Base-by-base conservation (phyloP, 1,140 invertebrate genomes). In the Diabrotica undecimpunctata region DNA sequence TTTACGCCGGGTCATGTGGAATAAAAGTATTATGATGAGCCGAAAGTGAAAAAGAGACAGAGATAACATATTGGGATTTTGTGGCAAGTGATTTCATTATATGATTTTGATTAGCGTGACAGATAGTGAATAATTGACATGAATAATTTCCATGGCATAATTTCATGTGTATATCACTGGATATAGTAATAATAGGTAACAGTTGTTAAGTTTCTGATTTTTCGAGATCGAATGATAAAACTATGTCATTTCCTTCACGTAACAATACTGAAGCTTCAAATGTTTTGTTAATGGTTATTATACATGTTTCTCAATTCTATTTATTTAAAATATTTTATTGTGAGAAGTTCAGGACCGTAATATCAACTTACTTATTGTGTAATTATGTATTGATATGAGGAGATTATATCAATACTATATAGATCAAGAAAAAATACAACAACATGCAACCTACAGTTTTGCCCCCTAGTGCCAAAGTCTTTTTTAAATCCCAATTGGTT, bases 141-240 rank as follows among this genome's bases (percentile, higher is more conserved):
- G 25, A 25, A 71, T 58, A 39, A 51, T 57, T 14, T 64, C 61
- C 67, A 50, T 71, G 67, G 70, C 67, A 67, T 25, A 69, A 64
- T 64, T 67, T 68, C 61, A 65, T 69, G 70, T 67, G 54, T 50
- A 62, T 65, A 54, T 55, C 61, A 61, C 54, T 62, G 64, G 59
- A 66, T 65, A 67, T 66, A 54, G 60, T 63, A 71, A 66, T 71
- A 66, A 69, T 60, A 61, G 41, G 60, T 65, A 66, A 66, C 59
- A 66, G 64, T 66, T 66, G 70, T 70, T 55, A 63, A 64, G 54
- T 69, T 69, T 58, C 55, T 69, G 64, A 71, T 71, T 69, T 66
- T 41, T 60, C 37, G 25, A 62, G 51, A 62, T 54, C 9, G 1
- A 46, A 25, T 10, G 61, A 62, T 62, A 54, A 11, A 25, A 41